Evolutionary conservation across 2,888 invertebrate genomes (phyloP).

Genomic region (Drosophila trichaetosa): DNA sequence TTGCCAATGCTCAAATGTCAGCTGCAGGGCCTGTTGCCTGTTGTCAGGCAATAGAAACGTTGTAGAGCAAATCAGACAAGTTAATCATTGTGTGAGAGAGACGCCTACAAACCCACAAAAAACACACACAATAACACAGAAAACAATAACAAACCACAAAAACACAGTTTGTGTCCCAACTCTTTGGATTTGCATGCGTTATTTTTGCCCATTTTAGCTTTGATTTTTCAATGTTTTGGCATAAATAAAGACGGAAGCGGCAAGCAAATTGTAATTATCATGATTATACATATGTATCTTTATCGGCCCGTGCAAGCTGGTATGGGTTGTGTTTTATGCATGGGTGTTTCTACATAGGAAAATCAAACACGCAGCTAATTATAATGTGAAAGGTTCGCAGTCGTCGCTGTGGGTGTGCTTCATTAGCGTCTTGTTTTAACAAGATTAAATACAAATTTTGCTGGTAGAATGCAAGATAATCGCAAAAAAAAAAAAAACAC

Average conservation of each 20-base stretch:
- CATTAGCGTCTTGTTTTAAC: slow-evolving; percentile 65
- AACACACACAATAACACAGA: neutral
- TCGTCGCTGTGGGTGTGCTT: slow-evolving; percentile 57
- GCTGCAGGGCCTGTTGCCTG: slow-evolving; percentile 10
- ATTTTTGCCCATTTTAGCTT: slow-evolving; percentile 29
- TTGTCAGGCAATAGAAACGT: slow-evolving; percentile 1
- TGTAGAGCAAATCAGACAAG: slow-evolving; percentile 1
- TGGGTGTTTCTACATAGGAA: slow-evolving; percentile 13
- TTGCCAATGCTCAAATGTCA: slow-evolving; percentile 34
- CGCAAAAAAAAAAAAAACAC: slow-evolving; percentile 14
- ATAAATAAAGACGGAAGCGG: slow-evolving; percentile 54
- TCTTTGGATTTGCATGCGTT: slow-evolving; percentile 53
- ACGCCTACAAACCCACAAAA: slow-evolving; percentile 53
- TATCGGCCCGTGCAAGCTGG: slow-evolving; percentile 17
- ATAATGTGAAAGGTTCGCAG: slow-evolving; percentile 51
- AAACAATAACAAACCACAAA: slow-evolving; percentile 7
- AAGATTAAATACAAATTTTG: slow-evolving; percentile 2
- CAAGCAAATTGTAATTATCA: slow-evolving; percentile 54
- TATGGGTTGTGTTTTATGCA: slow-evolving; percentile 21
- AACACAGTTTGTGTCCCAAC: slow-evolving; percentile 52
- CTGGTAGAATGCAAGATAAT: slow-evolving; percentile 54
- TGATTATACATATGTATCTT: slow-evolving; percentile 37
- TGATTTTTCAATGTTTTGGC: slow-evolving; percentile 43
- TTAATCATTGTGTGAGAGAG: slow-evolving; percentile 15
- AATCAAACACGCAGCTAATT: slow-evolving; percentile 30